Evolutionary conservation across 1,140 invertebrate genomes (phyloP).

Genomic region (Papilio polytes): DNA sequence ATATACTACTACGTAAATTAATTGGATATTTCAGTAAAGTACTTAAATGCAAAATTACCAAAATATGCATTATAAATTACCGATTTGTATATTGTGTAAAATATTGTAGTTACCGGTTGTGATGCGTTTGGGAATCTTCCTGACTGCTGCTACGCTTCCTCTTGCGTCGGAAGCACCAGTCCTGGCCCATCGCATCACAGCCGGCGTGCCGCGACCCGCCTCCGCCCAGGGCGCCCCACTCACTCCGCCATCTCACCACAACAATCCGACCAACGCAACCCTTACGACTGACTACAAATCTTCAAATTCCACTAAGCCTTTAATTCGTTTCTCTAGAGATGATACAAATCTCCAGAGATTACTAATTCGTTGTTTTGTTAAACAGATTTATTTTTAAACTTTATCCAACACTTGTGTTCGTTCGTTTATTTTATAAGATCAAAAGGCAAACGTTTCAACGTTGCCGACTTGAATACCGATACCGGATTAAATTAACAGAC

Average conservation of each 20-base stretch:
- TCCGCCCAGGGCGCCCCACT: conserved; percentile 74
- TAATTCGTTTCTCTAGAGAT: conserved; percentile 8
- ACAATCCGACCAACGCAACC: conserved; percentile 5
- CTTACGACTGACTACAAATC: not conserved
- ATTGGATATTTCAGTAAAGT: not conserved
- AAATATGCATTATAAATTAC: not conserved
- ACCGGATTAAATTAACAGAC: conserved; percentile 10
- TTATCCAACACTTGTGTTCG: not conserved
- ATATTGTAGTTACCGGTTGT: conserved; percentile 68
- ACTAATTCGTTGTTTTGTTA: conserved; percentile 10
- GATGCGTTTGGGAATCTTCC: conserved; percentile 79
- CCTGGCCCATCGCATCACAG: conserved; percentile 87
- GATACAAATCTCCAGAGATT: not conserved
- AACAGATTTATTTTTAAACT: not conserved
- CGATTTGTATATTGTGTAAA: not conserved
- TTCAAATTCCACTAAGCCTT: conserved; percentile 12
- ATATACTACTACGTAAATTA: not conserved
- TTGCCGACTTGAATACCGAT: conserved; percentile 33
- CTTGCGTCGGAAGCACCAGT: conserved; percentile 88
- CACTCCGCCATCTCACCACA: conserved; percentile 57
- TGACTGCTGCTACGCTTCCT: conserved; percentile 86
- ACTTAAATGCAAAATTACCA: no score
- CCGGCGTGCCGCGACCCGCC: conserved; percentile 76
- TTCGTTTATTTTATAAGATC: conserved; percentile 25
- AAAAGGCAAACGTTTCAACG: conserved; percentile 19